A percentile compares a stretch with the other conserved stretches of the same genome.
Evolutionary conservation across 2,888 invertebrate genomes (phyloP).

Genomic region (Parnassius glacialis): DNA sequence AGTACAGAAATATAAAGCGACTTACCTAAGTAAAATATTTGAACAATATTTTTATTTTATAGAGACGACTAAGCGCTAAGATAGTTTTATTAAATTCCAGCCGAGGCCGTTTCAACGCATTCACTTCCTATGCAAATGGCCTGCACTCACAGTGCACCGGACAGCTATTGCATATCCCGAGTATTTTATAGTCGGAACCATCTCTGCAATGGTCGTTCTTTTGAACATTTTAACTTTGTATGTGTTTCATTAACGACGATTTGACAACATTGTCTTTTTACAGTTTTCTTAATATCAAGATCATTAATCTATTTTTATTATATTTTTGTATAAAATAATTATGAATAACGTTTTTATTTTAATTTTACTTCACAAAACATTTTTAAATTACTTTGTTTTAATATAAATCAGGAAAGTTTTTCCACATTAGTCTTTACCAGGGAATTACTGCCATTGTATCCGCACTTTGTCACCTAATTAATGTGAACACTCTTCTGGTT

Average conservation of each 20-base stretch:
- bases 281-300: too few species aligned
- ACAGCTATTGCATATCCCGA: constrained; percentile 67
- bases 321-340: too few species aligned
- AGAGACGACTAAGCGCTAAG: constrained; percentile 60
- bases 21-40: constrained; percentile 41
- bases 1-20: constrained; percentile 19
- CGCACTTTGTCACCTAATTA: too few species aligned
- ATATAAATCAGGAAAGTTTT: too few species aligned
- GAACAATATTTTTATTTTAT: constrained; percentile 59
- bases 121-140: constrained; percentile 71
- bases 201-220: constrained; percentile 38
- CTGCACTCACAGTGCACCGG: constrained; percentile 52
- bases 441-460: too few species aligned
- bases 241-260: constrained; percentile 26
- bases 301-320: too few species aligned
- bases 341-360: too few species aligned
- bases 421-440: too few species aligned
- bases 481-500: too few species aligned
- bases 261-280: constrained; percentile 14
- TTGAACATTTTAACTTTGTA: constrained; percentile 36
- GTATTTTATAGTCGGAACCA: constrained; percentile 69
- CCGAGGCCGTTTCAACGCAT: constrained; percentile 67
- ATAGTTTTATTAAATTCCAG: constrained; percentile 79
- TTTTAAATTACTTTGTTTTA: too few species aligned
- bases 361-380: too few species aligned